Percentiles rank a stretch among this genome's conserved stretches.
Conservation (phyloP, 2,797 vertebrate genomes). For the Darevskia nairensis region DNA sequence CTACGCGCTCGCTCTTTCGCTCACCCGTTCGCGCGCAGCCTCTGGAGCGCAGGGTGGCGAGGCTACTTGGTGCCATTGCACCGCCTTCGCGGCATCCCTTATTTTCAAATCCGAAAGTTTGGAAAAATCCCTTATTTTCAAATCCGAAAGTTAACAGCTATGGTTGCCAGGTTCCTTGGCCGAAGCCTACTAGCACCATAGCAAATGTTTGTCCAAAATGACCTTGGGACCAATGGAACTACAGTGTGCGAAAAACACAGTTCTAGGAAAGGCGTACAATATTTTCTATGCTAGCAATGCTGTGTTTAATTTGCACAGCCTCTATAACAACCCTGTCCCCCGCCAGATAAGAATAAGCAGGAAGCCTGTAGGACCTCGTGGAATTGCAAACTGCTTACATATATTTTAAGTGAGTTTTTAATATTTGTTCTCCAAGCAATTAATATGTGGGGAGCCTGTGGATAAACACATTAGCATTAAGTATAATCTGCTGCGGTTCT, state of each 20-base stretch:
- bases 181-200: neutral
- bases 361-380: neutral
- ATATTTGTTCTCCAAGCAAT: constrained; percentile 36
- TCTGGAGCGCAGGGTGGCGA: too few relatives aligned
- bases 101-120: too few relatives aligned
- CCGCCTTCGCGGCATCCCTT: too few relatives aligned
- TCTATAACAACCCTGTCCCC: neutral
- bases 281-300: neutral
- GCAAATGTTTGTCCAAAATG: neutral
- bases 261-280: neutral
- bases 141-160: too few relatives aligned
- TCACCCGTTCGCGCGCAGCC: too few relatives aligned
- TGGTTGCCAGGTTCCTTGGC: too few relatives aligned
- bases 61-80: too few relatives aligned
- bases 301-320: neutral
- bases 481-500: neutral
- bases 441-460: constrained; percentile 12
- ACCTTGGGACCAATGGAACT: neutral
- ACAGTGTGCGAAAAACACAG: neutral
- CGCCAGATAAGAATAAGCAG: neutral
- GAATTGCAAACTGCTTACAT: neutral
- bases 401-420: constrained; percentile 2
- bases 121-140: too few relatives aligned
- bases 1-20: too few relatives aligned
- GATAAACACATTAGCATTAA: constrained; percentile 17